A percentile compares a stretch with the other conserved stretches of the same genome.
Conservation (phyloP, 2,797 vertebrate genomes). For the Gambelia wislizenii region DNA sequence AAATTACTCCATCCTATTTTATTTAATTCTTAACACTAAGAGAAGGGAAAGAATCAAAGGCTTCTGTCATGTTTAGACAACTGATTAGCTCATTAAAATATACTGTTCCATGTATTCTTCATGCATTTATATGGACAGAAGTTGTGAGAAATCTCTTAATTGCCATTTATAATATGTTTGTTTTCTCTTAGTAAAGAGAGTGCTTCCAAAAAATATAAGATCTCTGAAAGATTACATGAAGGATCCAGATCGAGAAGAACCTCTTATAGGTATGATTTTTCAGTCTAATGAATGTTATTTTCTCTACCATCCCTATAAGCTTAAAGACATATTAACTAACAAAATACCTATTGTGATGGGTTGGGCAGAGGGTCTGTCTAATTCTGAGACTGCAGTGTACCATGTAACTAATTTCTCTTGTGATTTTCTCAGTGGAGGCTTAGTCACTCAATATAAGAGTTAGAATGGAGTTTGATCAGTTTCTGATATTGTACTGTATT, state of each 20-base stretch:
- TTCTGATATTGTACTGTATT: too few species aligned
- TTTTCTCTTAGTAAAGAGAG: slow-evolving; percentile 49
- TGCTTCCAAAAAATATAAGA: slow-evolving; percentile 37
- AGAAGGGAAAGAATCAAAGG: too few species aligned
- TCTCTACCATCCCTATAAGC: background rate
- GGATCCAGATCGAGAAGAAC: slow-evolving; percentile 71
- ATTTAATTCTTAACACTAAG: background rate
- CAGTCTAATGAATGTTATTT: slow-evolving; percentile 12
- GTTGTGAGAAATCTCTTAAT: background rate
- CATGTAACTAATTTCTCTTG: too few species aligned
- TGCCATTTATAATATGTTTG: slow-evolving; percentile 3
- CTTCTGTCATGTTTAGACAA: background rate
- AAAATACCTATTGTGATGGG: background rate
- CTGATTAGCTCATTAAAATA: background rate
- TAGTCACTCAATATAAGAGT: too few species aligned
- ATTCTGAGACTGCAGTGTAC: too few species aligned
- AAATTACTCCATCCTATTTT: background rate
- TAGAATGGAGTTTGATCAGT: too few species aligned
- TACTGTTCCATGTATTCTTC: background rate
- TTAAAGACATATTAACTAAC: background rate
- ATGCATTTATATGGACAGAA: background rate
- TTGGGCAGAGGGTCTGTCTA: background rate
- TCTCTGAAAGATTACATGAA: slow-evolving; percentile 69
- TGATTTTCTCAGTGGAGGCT: too few species aligned
- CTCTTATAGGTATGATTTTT: slow-evolving; percentile 64